A percentile compares a stretch with the other conserved stretches of the same genome.
phyloP scores from a whole-genome alignment of 1,140 invertebrate species.

The Planococcus citri region DNA sequence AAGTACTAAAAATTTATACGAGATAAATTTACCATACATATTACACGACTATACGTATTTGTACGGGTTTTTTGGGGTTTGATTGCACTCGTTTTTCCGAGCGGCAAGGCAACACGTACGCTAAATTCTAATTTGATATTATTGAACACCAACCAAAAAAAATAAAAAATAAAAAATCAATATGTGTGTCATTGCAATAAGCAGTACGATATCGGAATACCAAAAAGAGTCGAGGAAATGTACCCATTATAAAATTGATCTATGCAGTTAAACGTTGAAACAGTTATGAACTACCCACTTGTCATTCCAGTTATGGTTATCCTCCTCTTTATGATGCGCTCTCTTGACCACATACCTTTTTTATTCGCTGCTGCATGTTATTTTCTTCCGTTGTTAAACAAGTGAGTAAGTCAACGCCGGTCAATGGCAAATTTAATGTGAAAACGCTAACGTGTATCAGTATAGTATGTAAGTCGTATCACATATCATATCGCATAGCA shows the following conservation, averaged over 20 bases:
- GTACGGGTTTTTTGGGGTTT: too few species aligned
- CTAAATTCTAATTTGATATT: not conserved
- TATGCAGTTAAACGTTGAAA: not conserved
- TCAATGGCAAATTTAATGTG: not conserved
- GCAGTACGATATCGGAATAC: not conserved
- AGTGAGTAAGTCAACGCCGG: not conserved
- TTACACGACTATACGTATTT: too few species aligned
- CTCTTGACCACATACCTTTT: not conserved
- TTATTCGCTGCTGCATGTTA: not conserved
- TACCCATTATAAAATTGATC: not conserved
- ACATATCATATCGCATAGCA: too few species aligned
- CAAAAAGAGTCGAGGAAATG: not conserved
- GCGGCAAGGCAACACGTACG: not conserved
- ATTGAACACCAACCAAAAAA: not conserved
- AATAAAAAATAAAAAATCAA: not conserved
- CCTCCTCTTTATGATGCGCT: not conserved
- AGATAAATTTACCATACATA: too few species aligned
- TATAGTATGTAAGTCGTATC: too few species aligned
- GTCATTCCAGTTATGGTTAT: constrained; percentile 3
- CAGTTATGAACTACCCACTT: constrained; percentile 6
- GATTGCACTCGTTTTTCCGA: too few species aligned
- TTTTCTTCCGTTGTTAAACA: not conserved
- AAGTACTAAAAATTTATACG: too few species aligned
- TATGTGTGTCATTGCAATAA: not conserved
- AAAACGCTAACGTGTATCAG: not conserved